phyloP scores from a whole-genome alignment of 2,888 invertebrate species.

The Drosophila heteroneura region DNA sequence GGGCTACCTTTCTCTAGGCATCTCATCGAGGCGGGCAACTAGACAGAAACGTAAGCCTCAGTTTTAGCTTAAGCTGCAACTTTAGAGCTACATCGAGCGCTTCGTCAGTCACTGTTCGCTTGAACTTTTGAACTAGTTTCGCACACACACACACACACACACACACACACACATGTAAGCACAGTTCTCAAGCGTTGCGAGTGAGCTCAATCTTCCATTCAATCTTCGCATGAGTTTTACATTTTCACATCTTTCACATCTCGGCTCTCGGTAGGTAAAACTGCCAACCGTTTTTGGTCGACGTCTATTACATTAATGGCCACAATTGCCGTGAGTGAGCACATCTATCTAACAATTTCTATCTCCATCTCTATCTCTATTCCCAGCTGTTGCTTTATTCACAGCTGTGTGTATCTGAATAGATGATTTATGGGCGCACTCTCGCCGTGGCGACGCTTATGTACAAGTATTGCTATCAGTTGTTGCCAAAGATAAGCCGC shows the following conservation, averaged over 20 bases:
- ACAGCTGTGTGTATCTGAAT: conserved; percentile 7
- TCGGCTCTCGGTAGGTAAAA: conserved; percentile 10
- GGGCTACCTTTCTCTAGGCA: conserved; percentile 62
- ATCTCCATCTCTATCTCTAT: conserved; percentile 26
- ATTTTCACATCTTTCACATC: conserved; percentile 68
- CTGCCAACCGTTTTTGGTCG: conserved; percentile 38
- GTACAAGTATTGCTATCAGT: conserved; percentile 40
- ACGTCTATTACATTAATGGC: conserved; percentile 61
- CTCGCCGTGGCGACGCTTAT: conserved; percentile 30
- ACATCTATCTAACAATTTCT: conserved; percentile 34
- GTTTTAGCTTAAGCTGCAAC: conserved; percentile 1
- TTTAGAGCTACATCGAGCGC: conserved; percentile 16
- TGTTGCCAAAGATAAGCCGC: conserved; percentile 42
- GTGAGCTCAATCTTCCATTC: conserved; percentile 53
- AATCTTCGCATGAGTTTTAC: conserved; percentile 71
- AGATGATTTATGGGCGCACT: conserved; percentile 42
- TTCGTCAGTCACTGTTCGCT: conserved; percentile 51
- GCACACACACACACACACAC: conserved; percentile 21
- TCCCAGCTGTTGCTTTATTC: conserved; percentile 21
- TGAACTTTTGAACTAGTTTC: conserved; percentile 83
- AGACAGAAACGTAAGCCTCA: conserved; percentile 18
- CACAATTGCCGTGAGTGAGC: conserved; percentile 58
- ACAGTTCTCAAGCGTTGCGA: conserved; percentile 31
- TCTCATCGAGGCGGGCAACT: conserved; percentile 41
- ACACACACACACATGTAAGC: background rate